Evolutionary conservation across 2,797 vertebrate species (phyloP).

Genomic region (Pseudomugil gertrudae): DNA sequence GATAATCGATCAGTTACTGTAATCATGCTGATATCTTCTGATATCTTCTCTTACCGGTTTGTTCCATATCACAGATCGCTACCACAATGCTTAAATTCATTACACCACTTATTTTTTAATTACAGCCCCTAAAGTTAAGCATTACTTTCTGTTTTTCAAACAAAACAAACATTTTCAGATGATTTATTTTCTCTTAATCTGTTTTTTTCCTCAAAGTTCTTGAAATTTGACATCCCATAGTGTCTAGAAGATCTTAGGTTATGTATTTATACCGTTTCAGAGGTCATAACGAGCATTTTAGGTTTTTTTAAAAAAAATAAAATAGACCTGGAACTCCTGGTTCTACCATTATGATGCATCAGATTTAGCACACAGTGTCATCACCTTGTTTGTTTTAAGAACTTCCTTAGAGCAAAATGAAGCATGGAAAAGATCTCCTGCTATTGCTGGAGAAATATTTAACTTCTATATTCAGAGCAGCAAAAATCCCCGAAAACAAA

Average conservation of each 20-base stretch:
- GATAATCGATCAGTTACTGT: slow-evolving; percentile 25
- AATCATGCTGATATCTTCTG: slow-evolving; percentile 18
- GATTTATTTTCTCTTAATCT: slow-evolving; percentile 37
- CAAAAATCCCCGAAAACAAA: slow-evolving; percentile 55
- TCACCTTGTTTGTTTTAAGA: slow-evolving; percentile 51
- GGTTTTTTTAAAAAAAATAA: slow-evolving; percentile 4
- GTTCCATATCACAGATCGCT: slow-evolving; percentile 28
- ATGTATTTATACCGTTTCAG: background rate
- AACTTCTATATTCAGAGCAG: slow-evolving; percentile 51
- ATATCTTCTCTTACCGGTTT: slow-evolving; percentile 18
- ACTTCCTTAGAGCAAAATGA: slow-evolving; percentile 29
- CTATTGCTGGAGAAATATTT: slow-evolving; percentile 59
- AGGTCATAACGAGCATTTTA: slow-evolving; percentile 4
- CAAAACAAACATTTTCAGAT: slow-evolving; percentile 36
- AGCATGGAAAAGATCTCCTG: slow-evolving; percentile 36
- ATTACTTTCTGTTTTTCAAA: slow-evolving; percentile 35
- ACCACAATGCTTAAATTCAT: slow-evolving; percentile 35
- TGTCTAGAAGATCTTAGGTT: slow-evolving; percentile 3
- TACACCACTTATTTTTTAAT: slow-evolving; percentile 53
- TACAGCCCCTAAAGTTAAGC: slow-evolving; percentile 32
- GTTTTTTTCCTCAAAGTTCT: slow-evolving; percentile 16
- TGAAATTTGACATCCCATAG: background rate
- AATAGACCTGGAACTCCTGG: slow-evolving; percentile 18
- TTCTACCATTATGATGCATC: slow-evolving; percentile 38
- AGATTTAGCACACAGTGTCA: slow-evolving; percentile 23